Conservation (phyloP, 2,113 vertebrate genomes). For the Mohoua ochrocephala region DNA sequence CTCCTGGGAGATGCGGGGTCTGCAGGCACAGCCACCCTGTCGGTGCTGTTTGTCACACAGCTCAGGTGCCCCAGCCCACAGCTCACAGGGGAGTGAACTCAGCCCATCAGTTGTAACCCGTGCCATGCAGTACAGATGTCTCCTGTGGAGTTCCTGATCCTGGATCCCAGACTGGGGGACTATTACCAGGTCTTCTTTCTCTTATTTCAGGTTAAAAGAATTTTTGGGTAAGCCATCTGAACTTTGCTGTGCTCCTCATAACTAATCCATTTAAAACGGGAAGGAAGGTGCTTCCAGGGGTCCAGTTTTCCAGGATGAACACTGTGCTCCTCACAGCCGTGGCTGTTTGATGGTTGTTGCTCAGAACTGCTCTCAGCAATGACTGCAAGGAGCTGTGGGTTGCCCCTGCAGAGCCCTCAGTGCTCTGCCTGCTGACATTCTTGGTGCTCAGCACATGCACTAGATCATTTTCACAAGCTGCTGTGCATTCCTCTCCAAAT, state of each 20-base stretch:
- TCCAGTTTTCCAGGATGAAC: background rate
- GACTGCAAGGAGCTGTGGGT: background rate
- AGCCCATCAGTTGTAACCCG: background rate
- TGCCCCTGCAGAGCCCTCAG: background rate
- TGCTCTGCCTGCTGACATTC: background rate
- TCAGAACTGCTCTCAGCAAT: background rate
- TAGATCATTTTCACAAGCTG: background rate
- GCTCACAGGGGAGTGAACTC: background rate
- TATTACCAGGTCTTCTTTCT: background rate
- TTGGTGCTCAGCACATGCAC: background rate
- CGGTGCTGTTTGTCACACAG: background rate
- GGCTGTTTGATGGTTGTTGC: background rate
- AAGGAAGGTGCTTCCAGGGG: background rate
- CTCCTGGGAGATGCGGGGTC: rapidly evolving
- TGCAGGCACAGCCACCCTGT: background rate
- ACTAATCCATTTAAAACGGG: background rate
- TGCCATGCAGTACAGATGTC: background rate
- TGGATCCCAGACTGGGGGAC: background rate
- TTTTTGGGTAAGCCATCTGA: background rate
- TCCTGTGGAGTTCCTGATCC: background rate
- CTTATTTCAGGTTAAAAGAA: background rate
- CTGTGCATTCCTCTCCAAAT: background rate
- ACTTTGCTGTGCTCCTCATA: background rate
- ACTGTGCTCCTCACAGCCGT: background rate
- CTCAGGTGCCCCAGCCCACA: background rate